These are phyloP conservation scores for Caenorhabditis angaria DNA, from an alignment of 2,888 invertebrate species.

Conservation along the genomic window DNA sequence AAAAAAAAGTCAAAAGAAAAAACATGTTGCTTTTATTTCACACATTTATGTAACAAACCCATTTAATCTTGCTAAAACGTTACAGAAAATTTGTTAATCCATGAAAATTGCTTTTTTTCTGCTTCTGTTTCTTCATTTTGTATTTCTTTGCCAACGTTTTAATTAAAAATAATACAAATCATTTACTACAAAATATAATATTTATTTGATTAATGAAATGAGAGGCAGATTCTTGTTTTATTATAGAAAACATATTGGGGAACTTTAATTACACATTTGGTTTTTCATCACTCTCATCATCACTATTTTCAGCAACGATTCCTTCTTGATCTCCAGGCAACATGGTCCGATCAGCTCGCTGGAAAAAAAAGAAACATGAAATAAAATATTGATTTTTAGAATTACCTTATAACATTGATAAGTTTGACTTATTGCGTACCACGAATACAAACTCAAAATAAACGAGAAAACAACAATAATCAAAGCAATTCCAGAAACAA, in stretches of 20 bases:
- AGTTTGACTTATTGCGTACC: constrained; percentile 24
- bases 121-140: too few relatives aligned
- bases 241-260: neutral
- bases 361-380: neutral
- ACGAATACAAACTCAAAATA: constrained; percentile 21
- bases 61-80: constrained; percentile 5
- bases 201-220: neutral
- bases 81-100: neutral
- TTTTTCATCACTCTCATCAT: constrained; percentile 8
- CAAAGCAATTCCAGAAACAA: neutral
- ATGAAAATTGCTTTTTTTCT: neutral
- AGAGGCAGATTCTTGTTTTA: too few relatives aligned
- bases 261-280: neutral
- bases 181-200: too few relatives aligned
- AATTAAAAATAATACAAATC: too few relatives aligned
- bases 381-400: neutral
- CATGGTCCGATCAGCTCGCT: constrained; percentile 28
- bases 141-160: too few relatives aligned
- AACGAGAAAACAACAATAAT: neutral
- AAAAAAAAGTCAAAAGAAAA: neutral
- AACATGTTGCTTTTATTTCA: neutral
- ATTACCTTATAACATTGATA: constrained; percentile 28
- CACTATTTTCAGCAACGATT: constrained; percentile 34
- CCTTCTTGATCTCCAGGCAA: constrained; percentile 41
- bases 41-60: neutral